Evolutionary conservation across 2,888 invertebrate species (phyloP).

Genomic region (Branchipolynoe longqiensis): DNA sequence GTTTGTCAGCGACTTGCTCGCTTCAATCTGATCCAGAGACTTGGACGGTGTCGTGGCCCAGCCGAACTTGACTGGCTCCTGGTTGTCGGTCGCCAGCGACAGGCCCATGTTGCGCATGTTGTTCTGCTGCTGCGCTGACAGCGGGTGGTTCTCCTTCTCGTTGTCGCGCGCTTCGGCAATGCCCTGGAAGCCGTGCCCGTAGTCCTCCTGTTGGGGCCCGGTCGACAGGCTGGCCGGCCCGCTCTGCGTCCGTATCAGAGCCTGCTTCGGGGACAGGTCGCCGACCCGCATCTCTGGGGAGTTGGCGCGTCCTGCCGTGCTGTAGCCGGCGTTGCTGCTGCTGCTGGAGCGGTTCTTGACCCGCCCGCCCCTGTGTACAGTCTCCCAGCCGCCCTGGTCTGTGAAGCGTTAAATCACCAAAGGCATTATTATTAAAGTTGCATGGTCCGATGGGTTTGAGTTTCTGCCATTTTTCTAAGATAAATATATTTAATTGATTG

Average conservation of each 20-base stretch:
- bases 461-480: no score
- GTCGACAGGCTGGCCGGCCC: background rate
- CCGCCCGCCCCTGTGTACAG: slow-evolving; percentile 85
- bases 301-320: background rate
- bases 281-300: background rate
- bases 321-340: background rate
- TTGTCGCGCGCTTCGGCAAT: background rate
- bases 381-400: slow-evolving; percentile 89
- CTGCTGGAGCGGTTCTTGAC: slow-evolving; percentile 13
- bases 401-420: slow-evolving; percentile 71
- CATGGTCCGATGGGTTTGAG: no score
- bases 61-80: background rate
- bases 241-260: slow-evolving; percentile 10
- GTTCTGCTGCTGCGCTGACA: slow-evolving; percentile 19
- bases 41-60: background rate
- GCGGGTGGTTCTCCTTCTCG: slow-evolving; percentile 51
- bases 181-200: background rate
- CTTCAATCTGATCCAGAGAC: slow-evolving; percentile 9
- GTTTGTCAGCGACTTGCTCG: background rate
- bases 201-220: background rate
- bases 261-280: background rate
- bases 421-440: no score
- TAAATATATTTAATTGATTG: no score
- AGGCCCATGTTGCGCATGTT: slow-evolving; percentile 12
- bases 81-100: background rate